phyloP scores from a whole-genome alignment of 2,888 invertebrate genomes.

The Branchellion lobata region DNA sequence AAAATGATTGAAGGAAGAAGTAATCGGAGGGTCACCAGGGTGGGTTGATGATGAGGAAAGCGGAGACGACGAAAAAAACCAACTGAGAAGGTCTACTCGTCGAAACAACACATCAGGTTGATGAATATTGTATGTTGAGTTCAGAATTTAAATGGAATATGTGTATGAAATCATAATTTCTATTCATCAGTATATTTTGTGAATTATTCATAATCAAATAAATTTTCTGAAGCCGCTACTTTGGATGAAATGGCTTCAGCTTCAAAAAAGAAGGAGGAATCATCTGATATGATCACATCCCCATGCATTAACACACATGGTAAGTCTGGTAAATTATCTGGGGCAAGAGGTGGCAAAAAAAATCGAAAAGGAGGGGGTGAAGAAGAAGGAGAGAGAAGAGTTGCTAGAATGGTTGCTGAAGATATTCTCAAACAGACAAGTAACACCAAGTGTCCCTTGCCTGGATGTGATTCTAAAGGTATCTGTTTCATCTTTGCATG shows the following conservation, averaged over 20 bases:
- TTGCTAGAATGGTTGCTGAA: constrained; percentile 52
- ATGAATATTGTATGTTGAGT: no score
- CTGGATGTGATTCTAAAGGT: constrained; percentile 79
- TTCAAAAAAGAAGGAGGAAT: not conserved
- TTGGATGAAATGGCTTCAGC: not conserved
- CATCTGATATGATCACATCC: not conserved
- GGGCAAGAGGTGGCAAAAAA: constrained; percentile 17
- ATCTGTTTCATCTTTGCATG: not conserved
- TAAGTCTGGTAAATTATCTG: not conserved
- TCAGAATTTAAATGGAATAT: no score
- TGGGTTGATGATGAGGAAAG: constrained; percentile 3
- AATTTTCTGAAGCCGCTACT: not conserved
- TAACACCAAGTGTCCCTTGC: constrained; percentile 71
- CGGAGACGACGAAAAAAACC: constrained; percentile 1
- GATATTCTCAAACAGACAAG: constrained; percentile 51
- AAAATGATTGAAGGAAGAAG: not conserved
- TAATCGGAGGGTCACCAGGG: constrained; percentile 4
- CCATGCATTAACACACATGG: not conserved
- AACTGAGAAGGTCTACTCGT: constrained; percentile 4
- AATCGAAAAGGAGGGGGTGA: constrained; percentile 26
- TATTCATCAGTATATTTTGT: no score
- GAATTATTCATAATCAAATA: no score
- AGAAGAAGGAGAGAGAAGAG: constrained; percentile 48
- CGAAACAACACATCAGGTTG: constrained; percentile 1
- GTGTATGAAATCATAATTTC: no score